phyloP scores from a whole-genome alignment of 2,888 invertebrate genomes.

The Melanostoma scalare region DNA sequence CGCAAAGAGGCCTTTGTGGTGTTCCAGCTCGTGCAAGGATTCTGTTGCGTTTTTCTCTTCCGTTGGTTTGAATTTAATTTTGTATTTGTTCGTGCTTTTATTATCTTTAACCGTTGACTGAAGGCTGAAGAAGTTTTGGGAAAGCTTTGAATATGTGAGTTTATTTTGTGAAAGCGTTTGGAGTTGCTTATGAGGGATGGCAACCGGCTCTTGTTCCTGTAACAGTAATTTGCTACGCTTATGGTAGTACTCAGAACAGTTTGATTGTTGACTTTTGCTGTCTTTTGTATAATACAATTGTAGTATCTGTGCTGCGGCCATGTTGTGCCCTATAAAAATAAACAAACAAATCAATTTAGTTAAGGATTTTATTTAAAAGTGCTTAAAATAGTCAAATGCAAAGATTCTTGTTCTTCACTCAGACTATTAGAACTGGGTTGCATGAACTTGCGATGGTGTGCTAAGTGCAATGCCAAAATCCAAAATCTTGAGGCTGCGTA shows the following conservation, averaged over 20 bases:
- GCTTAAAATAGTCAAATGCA: no score
- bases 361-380: not conserved
- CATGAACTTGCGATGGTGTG: no score
- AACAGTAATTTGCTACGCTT: slow-evolving; percentile 51
- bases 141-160: slow-evolving; percentile 36
- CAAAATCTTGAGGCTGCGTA: no score
- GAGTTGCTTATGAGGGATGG: slow-evolving; percentile 42
- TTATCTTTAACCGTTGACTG: slow-evolving; percentile 37
- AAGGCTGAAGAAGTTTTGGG: slow-evolving; percentile 38
- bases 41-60: not conserved
- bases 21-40: slow-evolving; percentile 44
- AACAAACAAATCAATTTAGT: slow-evolving; percentile 47
- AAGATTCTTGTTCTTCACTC: no score
- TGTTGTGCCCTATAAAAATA: slow-evolving; percentile 81
- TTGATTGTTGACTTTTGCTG: slow-evolving; percentile 77
- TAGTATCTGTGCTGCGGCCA: slow-evolving; percentile 82
- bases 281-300: slow-evolving; percentile 80
- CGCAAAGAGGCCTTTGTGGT: slow-evolving; percentile 38
- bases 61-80: slow-evolving; percentile 11
- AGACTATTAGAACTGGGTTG: no score
- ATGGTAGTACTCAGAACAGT: slow-evolving; percentile 74
- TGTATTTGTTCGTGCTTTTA: slow-evolving; percentile 7
- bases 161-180: slow-evolving; percentile 46
- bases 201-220: slow-evolving; percentile 41
- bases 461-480: no score